Evolutionary conservation across 1,140 invertebrate genomes (phyloP).

Genomic region (Scaptodrosophila lebanonensis): DNA sequence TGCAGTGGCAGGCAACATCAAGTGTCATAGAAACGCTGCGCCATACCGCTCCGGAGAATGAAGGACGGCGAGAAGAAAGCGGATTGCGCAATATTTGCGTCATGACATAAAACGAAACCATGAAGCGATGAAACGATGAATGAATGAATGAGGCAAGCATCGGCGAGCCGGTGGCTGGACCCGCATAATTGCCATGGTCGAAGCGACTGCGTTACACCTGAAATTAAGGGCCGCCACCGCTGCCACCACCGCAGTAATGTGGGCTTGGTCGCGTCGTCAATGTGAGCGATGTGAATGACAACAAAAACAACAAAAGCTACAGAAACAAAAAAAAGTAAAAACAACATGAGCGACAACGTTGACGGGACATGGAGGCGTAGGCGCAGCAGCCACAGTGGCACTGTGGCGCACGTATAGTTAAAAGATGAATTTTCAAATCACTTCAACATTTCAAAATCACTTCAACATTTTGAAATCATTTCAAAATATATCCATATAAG

Average conservation of each 20-base stretch:
- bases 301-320: too few relatives aligned
- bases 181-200: conserved; percentile 62
- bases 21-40: conserved; percentile 31
- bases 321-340: neutral
- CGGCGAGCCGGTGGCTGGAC: conserved; percentile 25
- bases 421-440: too few relatives aligned
- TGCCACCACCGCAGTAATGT: neutral
- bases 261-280: conserved; percentile 11
- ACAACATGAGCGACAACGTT: conserved; percentile 38
- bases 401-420: too few relatives aligned
- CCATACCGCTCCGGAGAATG: conserved; percentile 38
- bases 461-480: too few relatives aligned
- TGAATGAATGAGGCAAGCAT: neutral
- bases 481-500: too few relatives aligned
- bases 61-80: conserved; percentile 57
- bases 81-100: conserved; percentile 60
- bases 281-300: too few relatives aligned
- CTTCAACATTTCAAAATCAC: too few relatives aligned
- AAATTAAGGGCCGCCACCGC: conserved; percentile 23
- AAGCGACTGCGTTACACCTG: conserved; percentile 58
- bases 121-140: neutral
- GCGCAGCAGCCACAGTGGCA: conserved; percentile 30
- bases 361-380: conserved; percentile 36
- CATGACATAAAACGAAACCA: conserved; percentile 44
- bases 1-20: conserved; percentile 30